Base-by-base conservation (phyloP, 2,797 vertebrate species). In the Champsocephalus gunnari region DNA sequence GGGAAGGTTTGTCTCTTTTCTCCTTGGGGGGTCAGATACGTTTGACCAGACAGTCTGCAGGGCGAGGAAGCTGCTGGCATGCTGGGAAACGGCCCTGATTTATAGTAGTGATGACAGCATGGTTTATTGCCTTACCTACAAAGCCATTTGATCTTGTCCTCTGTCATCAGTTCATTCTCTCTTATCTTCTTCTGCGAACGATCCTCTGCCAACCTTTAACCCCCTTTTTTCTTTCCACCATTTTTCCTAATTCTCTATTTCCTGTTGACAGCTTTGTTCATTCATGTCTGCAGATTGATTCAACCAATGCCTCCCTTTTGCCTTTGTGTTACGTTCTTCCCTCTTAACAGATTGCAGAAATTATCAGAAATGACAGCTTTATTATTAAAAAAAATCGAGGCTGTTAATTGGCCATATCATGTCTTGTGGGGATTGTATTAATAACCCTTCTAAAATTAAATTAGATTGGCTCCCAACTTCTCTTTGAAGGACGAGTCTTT, bases 51-150 rank as follows among this genome's bases (percentile, higher is more conserved):
- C 67, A 64, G 68, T 71, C 17, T 19, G 55, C 67, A 44, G n/a
- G 63, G 75, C 69, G 77, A 79, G 61, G 69, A 77, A 54, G 53
- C 69, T 75, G 24, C 38, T 59, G 77, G 69, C 24, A 49, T 10
- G 14, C 73, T 41, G 63, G 44, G 49, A 76, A 67, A 66, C 10
- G 21, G 60, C 56, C 62, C 48, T 79, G 82, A 79, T 78, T 48
- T 74, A 66, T 67, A 75, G 48, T n/a, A 62, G 34, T 45, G 54
- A 77, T 86, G 83, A 78, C 81, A 82, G 63, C 63, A 69, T 57
- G 6, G 14, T 67, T 88, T 80, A 83, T 77, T 84, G 71, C 56
- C 43, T 75, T 56, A 59, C 72, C 55, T 65, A 59, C 66, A 81
- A 81, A 67, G 17, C 61, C 64, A 50, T 71, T 71, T 80, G 49